These are phyloP conservation scores for Cyprinodon diabolis DNA, from an alignment of 2,797 vertebrate species.

Conservation along the genomic window DNA sequence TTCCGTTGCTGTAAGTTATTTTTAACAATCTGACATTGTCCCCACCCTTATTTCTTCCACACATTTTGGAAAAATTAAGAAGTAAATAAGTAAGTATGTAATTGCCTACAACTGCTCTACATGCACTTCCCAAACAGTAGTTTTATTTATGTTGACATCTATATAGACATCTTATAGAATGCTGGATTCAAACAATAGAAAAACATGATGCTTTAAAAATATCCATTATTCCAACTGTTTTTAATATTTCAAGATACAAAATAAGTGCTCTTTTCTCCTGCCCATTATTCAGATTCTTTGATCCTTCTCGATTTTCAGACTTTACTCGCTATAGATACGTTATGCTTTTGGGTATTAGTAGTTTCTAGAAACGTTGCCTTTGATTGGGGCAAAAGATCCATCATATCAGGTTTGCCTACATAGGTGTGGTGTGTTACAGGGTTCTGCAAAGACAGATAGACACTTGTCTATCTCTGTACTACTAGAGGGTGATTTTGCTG, in stretches of 20 bases:
- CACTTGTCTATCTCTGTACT: not conserved
- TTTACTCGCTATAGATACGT: not conserved
- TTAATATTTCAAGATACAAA: not conserved
- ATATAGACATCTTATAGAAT: not conserved
- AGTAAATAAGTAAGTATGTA: not conserved
- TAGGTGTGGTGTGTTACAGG: conserved; percentile 8
- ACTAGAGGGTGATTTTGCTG: not conserved
- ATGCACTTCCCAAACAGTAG: not conserved
- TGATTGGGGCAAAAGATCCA: conserved; percentile 53
- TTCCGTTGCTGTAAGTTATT: not conserved
- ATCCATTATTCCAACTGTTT: not conserved
- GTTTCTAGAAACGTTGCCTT: not conserved
- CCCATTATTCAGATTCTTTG: not conserved
- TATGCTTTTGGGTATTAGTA: not conserved
- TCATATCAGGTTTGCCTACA: conserved; percentile 13
- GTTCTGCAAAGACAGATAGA: not conserved
- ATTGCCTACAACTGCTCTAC: not conserved
- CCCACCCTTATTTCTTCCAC: conserved; percentile 14
- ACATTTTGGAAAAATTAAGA: not conserved
- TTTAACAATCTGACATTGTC: conserved; percentile 4
- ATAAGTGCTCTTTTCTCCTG: not conserved
- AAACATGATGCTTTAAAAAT: not conserved
- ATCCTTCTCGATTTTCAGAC: not conserved
- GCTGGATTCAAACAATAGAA: not conserved
- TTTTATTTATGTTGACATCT: not conserved